Base-by-base conservation (phyloP, 2,113 vertebrate species). In the Lamprotornis superbus region DNA sequence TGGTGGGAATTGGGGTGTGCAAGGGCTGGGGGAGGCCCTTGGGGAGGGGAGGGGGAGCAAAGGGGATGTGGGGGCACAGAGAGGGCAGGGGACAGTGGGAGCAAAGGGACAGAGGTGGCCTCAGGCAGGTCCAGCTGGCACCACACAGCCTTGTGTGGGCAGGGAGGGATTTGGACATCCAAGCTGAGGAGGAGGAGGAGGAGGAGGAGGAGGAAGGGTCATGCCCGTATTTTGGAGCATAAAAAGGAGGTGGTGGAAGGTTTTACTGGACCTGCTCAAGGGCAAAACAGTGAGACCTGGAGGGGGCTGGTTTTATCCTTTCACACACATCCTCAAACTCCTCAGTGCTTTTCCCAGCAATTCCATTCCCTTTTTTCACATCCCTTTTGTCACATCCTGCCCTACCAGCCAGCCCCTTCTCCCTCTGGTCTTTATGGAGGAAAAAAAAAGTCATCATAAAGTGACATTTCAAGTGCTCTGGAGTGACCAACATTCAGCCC, bases 391-490 rank as follows among this genome's bases (percentile, higher is more conserved):
- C 68, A 69, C n/a, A 2, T 86, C 60, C 68, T 80, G 83, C 68
- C 17, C 39, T 65, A 22, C 47, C 50, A 33, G 0, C 80, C 83
- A 50, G 33, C 13, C 31, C 17, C 3, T 88, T 70, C 56, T n/a
- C 40, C 28, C 14, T 83, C 47, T 56, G 39, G 35, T 91, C 64
- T 40, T 75, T 47, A 71, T 44, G 7, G 59, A 39, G 39, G 15
- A 16, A 22, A 7, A 31, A 11, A 10, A 63, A 52, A 64, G 31
- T 28, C 14, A 40, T 30, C 35, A 17, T 39, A 71, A 91, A 83
- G n/a, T 89, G 77, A 87, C 65, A 65, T 91, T 83, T 94, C 44
- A 63, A 46, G 74, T 93, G 59, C 76, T 91, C 69, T 79, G 80
- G 61, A 88, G 87, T 28, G 12, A 67, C 23, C 71, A 80, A 20